Base-by-base conservation (phyloP, 2,113 vertebrate genomes). In the Narcine bancroftii region DNA sequence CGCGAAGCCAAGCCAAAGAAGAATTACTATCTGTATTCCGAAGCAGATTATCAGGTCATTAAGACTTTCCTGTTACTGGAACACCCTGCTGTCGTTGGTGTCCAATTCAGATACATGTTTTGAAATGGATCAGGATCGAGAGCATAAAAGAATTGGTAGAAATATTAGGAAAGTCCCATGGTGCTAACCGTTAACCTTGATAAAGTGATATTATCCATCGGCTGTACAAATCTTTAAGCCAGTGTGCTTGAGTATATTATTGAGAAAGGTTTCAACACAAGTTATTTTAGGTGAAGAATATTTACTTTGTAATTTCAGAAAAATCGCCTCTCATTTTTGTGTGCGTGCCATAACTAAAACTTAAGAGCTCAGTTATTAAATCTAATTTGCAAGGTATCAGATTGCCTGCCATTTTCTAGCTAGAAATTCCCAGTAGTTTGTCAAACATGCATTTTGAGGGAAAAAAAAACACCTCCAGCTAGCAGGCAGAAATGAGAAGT, bases 341-440 rank as follows among this genome's bases (percentile, higher is more conserved):
- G 89, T 33, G 7, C 47, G 26, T 47, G 65, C 60, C 63, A 91
- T 13, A 69, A 45, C 42, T 26, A 45, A 69, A 91, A 91, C 42
- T 42, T 69, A 47, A 69, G 60, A 13, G 89, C 65, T 33, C 89
- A 91, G n/a, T 47, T 15, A 45, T 91, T 91, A 69, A 42, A 6
- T 69, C 24, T 91, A 91, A 91, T 91, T 91, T 91, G 63, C 89
- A 66, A 91, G 65, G 6, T 91, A 71, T 91, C 89, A 91, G 39
- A 71, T 91, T 47, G 63, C 47, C 60, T 91, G 89, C 63, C 89
- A 39, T 89, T 36, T 42, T 65, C 21, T 60, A 69, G 42, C 89
- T 91, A 39, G 63, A 91, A 91, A 47, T 91, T 45, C 65, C 39
- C 26, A 45, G 24, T 17, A 91, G 65, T 29, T 91, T 69, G 89